Base-by-base conservation (phyloP, 2,888 invertebrate genomes). In the Xanthia icteritia region DNA sequence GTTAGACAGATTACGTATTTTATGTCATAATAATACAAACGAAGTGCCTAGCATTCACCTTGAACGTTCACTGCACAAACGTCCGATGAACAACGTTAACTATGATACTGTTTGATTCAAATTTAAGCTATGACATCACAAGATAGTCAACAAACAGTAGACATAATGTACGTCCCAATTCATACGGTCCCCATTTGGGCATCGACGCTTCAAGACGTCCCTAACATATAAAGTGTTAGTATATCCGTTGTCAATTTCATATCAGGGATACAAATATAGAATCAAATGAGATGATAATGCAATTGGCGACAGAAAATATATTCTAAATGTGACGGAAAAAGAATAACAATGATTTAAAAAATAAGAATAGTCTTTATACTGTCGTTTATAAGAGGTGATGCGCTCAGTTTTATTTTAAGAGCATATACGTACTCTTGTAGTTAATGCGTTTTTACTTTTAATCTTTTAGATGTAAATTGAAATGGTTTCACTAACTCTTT, bases 271-370 rank as follows among this genome's bases (percentile, higher is more conserved):
- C 60, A 64, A 65, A 68, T 39, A 58, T 20, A 58, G 31, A 70
- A 77, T 71, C 31, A 75, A 69, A 77, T 65, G 20, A 73, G 63
- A 70, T 71, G 66, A 60, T 56, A 82, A 79, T 79, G 66, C 70
- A 79, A 77, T 74, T 64, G 72, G 63, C 36, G 58, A 78, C 68
- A 66, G 54, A 73, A 68, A 60, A 70, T 73, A 56, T 74, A 79
- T 80, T 74, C 70, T 27, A 61, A 76, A 64, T 54, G n/a, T 56
- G 31, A 68, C 74, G 31, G 39, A 71, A 68, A 85, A 78, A 76
- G 77, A 84, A 82, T 81, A 73, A 73, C 73, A 86, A 81, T 82
- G 72, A 77, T 79, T 81, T 76, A 71, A 27, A 67, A 83, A 81
- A 76, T 68, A 82, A 67, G 63, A 71, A 72, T 71, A 45, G 71